phyloP scores from a whole-genome alignment of 1,140 invertebrate species.

The Zaprionus inermis region DNA sequence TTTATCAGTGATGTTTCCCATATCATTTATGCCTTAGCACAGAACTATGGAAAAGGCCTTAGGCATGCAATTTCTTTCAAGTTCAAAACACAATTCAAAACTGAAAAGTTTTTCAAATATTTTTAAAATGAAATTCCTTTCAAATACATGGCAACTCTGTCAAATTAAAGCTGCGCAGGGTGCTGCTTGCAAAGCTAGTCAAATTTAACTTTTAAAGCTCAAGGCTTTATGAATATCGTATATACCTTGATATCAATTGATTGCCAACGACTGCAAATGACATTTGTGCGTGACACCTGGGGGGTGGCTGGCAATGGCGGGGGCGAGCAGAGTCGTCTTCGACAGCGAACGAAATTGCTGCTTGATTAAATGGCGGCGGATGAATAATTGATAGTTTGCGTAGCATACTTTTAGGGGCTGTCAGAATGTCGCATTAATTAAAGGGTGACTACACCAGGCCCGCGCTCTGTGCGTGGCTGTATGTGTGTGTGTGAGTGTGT shows the following conservation, averaged over 20 bases:
- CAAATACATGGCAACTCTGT: not conserved
- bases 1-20: not conserved
- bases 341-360: conserved; percentile 45
- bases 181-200: not conserved
- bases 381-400: conserved; percentile 70
- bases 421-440: conserved; percentile 45
- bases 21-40: not conserved
- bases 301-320: not conserved
- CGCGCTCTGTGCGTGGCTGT: not conserved
- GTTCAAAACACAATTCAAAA: too few species aligned
- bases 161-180: not conserved
- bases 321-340: not conserved
- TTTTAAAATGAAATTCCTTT: not conserved
- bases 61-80: too few species aligned
- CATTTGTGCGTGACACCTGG: not conserved
- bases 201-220: not conserved
- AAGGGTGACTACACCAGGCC: conserved; percentile 22
- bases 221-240: not conserved
- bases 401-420: conserved; percentile 35
- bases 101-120: too few species aligned
- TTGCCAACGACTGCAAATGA: conserved; percentile 51
- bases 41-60: not conserved
- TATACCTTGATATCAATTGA: not conserved
- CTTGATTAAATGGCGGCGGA: conserved; percentile 73
- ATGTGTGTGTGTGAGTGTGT: conserved; percentile 7